Percentiles rank a stretch among this genome's conserved stretches.
Evolutionary conservation across 92 coral and sea anemone species (phyloP).

Genomic region (Paramuricea clavata): DNA sequence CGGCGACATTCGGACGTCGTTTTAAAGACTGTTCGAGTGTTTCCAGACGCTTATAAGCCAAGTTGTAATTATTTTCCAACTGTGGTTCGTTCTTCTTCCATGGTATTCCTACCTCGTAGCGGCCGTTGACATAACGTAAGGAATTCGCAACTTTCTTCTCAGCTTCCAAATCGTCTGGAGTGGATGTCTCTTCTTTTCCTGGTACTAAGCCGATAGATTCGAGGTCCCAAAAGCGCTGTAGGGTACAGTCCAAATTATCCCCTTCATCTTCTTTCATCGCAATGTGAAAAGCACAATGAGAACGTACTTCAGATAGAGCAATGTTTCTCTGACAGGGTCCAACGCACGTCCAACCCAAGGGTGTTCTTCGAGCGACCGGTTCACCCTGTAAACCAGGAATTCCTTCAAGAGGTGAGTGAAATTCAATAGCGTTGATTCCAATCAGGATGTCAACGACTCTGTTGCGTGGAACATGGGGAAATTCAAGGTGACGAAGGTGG

Average conservation of each 20-base stretch:
- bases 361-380: conserved; percentile 66
- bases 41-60: conserved; percentile 17
- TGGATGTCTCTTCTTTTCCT: conserved; percentile 12
- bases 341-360: conserved; percentile 71
- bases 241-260: not conserved
- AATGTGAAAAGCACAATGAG: too few relatives aligned
- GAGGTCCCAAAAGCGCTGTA: conserved; percentile 61
- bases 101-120: conserved; percentile 54
- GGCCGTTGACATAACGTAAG: conserved; percentile 32
- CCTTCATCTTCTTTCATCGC: too few relatives aligned
- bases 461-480: too few relatives aligned
- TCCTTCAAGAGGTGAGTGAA: too few relatives aligned
- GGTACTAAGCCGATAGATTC: conserved; percentile 34
- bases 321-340: conserved; percentile 53
- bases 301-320: too few relatives aligned
- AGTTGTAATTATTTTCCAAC: conserved; percentile 50
- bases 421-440: too few relatives aligned
- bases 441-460: too few relatives aligned
- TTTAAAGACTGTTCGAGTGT: not conserved
- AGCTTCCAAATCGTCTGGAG: conserved; percentile 48
- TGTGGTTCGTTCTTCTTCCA: conserved; percentile 55
- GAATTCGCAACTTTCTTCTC: conserved; percentile 6
- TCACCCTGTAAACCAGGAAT: too few relatives aligned
- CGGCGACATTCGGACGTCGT: conserved; percentile 28
- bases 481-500: too few relatives aligned